Conservation (phyloP, 2,888 invertebrate species). For the Ditylenchus weischeri region DNA sequence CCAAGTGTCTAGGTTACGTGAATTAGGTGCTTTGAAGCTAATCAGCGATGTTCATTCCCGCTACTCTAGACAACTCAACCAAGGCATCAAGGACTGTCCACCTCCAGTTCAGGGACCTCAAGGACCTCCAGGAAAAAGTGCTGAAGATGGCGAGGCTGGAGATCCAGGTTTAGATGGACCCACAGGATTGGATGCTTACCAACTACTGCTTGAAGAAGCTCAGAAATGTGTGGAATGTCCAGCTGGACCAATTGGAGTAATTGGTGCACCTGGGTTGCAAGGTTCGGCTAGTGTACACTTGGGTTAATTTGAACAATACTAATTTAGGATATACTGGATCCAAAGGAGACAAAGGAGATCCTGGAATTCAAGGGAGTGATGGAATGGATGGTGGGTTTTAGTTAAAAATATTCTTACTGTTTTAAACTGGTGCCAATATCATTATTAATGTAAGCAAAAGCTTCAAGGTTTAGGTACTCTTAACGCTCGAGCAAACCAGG, state of each 20-base stretch:
- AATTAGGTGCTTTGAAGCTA: background rate
- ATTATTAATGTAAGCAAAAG: too few relatives aligned
- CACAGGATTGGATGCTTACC: constrained; percentile 48
- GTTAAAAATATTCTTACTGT: too few relatives aligned
- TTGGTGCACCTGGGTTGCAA: constrained; percentile 37
- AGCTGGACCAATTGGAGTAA: constrained; percentile 32
- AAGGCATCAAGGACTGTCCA: constrained; percentile 27
- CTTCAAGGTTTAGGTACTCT: too few relatives aligned
- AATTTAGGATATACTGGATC: constrained; percentile 4
- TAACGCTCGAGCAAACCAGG: too few relatives aligned
- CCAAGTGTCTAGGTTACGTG: constrained; percentile 25
- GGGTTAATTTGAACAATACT: background rate
- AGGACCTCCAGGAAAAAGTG: constrained; percentile 32
- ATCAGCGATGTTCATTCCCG: constrained; percentile 15
- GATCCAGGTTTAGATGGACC: constrained; percentile 34
- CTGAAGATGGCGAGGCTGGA: constrained; percentile 33
- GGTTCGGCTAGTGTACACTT: constrained; percentile 15
- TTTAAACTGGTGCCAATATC: too few relatives aligned
- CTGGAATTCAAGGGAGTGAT: constrained; percentile 40
- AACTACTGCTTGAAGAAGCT: constrained; percentile 50
- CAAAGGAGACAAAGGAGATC: constrained; percentile 37
- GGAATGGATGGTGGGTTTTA: constrained; percentile 34
- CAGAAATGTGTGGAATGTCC: constrained; percentile 49
- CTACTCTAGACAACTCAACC: constrained; percentile 28
- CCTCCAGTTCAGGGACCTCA: constrained; percentile 33